Conservation (phyloP, 2,797 vertebrate genomes). For the Melanitta fusca region DNA sequence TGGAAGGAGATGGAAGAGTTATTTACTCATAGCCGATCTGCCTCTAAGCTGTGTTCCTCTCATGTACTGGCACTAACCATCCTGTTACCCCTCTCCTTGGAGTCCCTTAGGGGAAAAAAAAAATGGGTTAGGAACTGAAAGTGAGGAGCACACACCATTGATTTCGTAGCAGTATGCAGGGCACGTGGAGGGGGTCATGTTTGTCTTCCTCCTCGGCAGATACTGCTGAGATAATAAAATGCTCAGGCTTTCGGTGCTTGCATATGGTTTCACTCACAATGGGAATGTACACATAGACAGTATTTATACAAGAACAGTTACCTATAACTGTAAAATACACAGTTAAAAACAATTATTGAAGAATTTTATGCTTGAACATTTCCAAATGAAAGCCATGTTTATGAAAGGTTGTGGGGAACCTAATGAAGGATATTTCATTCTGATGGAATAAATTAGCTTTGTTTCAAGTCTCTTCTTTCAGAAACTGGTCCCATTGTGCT, state of each 20-base stretch:
- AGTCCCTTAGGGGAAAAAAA: neutral
- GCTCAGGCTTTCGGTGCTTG: neutral
- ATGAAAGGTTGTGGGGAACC: conserved; percentile 14
- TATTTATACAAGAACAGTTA: conserved; percentile 33
- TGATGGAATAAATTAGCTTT: conserved; percentile 58
- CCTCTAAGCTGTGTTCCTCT: neutral
- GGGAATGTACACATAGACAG: neutral
- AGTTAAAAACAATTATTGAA: conserved; percentile 46
- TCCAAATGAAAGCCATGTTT: conserved; percentile 42
- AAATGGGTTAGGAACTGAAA: neutral
- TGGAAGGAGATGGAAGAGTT: neutral
- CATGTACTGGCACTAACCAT: neutral
- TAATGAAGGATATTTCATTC: conserved; percentile 46
- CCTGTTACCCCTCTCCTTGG: neutral
- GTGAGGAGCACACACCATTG: neutral
- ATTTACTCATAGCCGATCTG: neutral
- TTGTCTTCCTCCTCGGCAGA: neutral
- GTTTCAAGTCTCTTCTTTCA: conserved; percentile 43
- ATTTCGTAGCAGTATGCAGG: neutral
- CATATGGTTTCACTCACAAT: neutral
- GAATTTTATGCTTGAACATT: conserved; percentile 39
- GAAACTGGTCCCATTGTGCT: conserved; percentile 52
- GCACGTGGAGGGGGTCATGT: neutral
- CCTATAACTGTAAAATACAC: conserved; percentile 15
- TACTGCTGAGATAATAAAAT: conserved; percentile 23